These are phyloP conservation scores for Glaucidium brasilianum DNA, from an alignment of 2,113 vertebrate species.

Conservation along the genomic window DNA sequence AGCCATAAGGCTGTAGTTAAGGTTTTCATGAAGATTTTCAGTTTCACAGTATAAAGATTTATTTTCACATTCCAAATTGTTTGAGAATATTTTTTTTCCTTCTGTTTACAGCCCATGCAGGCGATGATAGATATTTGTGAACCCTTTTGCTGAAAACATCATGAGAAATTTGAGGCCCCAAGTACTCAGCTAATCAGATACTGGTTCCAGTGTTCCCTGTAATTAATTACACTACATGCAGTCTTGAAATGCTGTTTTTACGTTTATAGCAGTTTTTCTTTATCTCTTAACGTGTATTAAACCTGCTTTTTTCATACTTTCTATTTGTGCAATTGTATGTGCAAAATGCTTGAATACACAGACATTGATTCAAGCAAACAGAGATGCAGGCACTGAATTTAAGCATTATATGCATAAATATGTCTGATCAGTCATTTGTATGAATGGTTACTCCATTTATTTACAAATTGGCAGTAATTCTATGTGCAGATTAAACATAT, in stretches of 20 bases:
- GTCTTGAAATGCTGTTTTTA: background rate
- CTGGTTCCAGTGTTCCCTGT: background rate
- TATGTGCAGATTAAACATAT: background rate
- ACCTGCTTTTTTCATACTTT: background rate
- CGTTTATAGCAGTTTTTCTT: background rate
- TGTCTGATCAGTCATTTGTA: background rate
- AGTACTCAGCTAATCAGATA: background rate
- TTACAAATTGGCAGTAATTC: background rate
- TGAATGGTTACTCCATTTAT: background rate
- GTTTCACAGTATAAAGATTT: background rate
- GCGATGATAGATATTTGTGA: background rate
- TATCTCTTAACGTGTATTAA: background rate
- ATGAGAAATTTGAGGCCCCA: background rate
- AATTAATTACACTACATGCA: slow-evolving; percentile 4
- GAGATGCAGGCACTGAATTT: background rate
- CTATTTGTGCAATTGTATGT: background rate
- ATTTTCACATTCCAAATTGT: background rate
- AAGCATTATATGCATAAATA: background rate
- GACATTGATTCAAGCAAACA: background rate
- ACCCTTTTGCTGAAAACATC: slow-evolving; percentile 8
- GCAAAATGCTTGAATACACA: background rate
- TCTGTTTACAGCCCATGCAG: background rate
- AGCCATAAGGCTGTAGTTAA: background rate
- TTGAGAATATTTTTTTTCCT: background rate
- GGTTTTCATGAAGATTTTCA: background rate